Percentiles rank a stretch among this genome's conserved stretches.
These are phyloP conservation scores for Microcebus griseorufus DNA, from an alignment of 2,113 vertebrate species.

Conservation along the genomic window DNA sequence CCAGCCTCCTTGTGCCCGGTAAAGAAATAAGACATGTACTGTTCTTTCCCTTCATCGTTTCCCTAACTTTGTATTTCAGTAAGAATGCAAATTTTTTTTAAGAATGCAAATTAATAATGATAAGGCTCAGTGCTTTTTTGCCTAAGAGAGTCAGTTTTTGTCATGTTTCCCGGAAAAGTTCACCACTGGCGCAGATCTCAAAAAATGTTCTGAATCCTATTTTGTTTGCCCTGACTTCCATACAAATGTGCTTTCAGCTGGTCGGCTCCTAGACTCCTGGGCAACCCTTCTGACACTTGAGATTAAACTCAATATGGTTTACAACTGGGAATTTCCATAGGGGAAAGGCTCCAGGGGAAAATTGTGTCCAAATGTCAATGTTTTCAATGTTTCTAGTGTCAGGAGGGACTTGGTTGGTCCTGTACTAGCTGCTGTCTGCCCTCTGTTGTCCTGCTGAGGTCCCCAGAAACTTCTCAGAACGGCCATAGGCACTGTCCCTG, in stretches of 20 bases:
- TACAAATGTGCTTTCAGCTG: slow-evolving; percentile 14
- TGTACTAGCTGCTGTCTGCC: neutral
- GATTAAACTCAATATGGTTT: slow-evolving; percentile 59
- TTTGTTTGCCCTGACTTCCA: slow-evolving; percentile 41
- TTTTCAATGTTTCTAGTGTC: neutral
- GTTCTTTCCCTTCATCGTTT: neutral
- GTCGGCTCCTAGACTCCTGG: slow-evolving; percentile 24
- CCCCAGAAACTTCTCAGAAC: neutral
- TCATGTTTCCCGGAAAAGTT: slow-evolving; percentile 15
- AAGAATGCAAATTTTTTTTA: slow-evolving; percentile 9
- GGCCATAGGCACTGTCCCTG: neutral
- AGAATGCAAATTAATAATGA: slow-evolving; percentile 51
- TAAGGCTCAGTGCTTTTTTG: slow-evolving; percentile 25
- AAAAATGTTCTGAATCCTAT: slow-evolving; percentile 47
- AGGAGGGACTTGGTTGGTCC: neutral
- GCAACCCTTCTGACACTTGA: slow-evolving; percentile 61
- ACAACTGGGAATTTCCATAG: slow-evolving; percentile 44
- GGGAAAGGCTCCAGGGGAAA: neutral
- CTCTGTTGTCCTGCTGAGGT: slow-evolving; percentile 41
- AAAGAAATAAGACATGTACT: slow-evolving; percentile 53
- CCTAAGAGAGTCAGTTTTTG: neutral
- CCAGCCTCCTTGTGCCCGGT: neutral
- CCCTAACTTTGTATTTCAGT: slow-evolving; percentile 33
- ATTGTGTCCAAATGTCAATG: neutral
- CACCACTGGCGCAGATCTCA: neutral